Evolutionary conservation across 2,113 vertebrate genomes (phyloP).

Genomic region (Procapra przewalskii): DNA sequence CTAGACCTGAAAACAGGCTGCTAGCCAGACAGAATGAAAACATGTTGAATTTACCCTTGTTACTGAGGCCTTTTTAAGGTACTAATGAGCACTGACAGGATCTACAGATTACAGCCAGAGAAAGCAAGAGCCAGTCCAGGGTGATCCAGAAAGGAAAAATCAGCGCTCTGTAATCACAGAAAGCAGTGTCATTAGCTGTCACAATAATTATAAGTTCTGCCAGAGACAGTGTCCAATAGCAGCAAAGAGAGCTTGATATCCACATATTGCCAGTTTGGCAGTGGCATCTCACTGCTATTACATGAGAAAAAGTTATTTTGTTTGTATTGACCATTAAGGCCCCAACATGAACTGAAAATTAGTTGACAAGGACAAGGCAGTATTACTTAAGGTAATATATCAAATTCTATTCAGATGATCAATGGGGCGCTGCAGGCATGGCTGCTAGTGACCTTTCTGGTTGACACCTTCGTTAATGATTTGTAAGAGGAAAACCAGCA

Average conservation of each 20-base stretch:
- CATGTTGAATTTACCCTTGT: neutral
- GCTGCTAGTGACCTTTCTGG: neutral
- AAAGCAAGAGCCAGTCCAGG: neutral
- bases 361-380: neutral
- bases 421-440: neutral
- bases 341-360: conserved; percentile 32
- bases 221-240: neutral
- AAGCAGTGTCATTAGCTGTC: neutral
- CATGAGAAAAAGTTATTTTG: conserved; percentile 33
- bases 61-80: neutral
- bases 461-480: conserved; percentile 39
- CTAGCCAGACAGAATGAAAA: neutral
- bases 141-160: neutral
- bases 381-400: conserved; percentile 14
- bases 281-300: neutral
- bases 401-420: neutral
- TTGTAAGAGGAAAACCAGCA: neutral
- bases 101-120: neutral
- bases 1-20: neutral
- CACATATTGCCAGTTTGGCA: neutral
- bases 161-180: neutral
- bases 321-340: neutral
- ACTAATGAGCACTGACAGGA: neutral
- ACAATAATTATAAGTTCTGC: neutral
- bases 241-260: neutral